Evolutionary conservation across 2,797 vertebrate genomes (phyloP), one percentile per base, ranked within the genome.

Genomic region (Girardinus metallicus): DNA sequence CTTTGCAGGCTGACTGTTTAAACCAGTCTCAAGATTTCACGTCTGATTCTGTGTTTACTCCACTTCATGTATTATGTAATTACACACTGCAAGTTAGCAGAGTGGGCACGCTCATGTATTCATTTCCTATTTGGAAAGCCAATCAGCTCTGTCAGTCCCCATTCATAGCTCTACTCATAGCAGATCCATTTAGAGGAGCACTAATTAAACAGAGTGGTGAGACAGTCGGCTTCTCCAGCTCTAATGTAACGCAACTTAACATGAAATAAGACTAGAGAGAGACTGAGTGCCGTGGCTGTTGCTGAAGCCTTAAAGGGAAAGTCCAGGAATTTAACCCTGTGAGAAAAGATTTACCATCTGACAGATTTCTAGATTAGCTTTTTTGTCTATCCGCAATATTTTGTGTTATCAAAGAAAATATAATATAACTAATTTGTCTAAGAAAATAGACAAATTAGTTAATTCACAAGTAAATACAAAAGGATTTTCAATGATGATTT

Each of bases 151-250:
- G 6, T 79, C 73, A 75, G 74, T 71, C 82, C 60, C 73, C 88
- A 90, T 93, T 93, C 88, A 91, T 79, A 83, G 83, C 86, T 90
- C 84, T 41, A 84, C 73, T 41, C n/a, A n/a, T n/a, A n/a, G 8
- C 26, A 18, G 80, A 70, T 86, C 74, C 82, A 66, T 87, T 88
- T 78, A 75, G 44, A 84, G 78, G 71, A 44, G 29, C 77, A 73
- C 78, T 89, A 88, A 89, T 87, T 84, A 87, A 79, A 72, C 55
- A 3, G 36, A 7, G 70, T 47, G 41, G 62, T 26, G 26, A 13
- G 77, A 5, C 73, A 1, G 74, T 3, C 64, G 81, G 82, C 62
- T 84, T 16, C 46, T 74, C 74, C 5, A 76, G 79, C 76, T 78
- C 64, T 76, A 44, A 77, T 80, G 77, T 49, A 55, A 76, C 71